These are phyloP conservation scores for Anguilla japonica DNA, from an alignment of 2,113 vertebrate genomes.

Conservation along the genomic window DNA sequence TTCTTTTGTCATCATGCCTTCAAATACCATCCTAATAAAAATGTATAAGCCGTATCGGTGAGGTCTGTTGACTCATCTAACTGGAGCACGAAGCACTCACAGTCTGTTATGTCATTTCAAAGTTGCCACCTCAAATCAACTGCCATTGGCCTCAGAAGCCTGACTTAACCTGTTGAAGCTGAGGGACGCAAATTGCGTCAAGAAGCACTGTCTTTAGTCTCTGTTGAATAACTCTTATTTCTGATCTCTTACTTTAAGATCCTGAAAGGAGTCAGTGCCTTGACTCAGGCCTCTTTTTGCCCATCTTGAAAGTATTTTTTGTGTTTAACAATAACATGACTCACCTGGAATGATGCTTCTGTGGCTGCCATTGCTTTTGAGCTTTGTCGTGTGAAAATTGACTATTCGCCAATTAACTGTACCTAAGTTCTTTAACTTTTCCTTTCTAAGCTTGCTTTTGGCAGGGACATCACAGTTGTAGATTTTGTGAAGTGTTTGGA, in stretches of 20 bases:
- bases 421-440: conserved; percentile 20
- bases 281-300: conserved; percentile 7
- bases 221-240: background rate
- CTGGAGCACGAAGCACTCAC: conserved; percentile 33
- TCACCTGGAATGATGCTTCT: conserved; percentile 29
- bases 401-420: conserved; percentile 19
- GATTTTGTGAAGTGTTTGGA: no score
- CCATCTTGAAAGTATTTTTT: conserved; percentile 33
- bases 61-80: conserved; percentile 32
- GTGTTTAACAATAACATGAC: background rate
- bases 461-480: background rate
- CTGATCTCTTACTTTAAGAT: conserved; percentile 30
- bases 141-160: background rate
- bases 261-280: conserved; percentile 21
- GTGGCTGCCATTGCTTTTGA: conserved; percentile 22
- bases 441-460: conserved; percentile 23
- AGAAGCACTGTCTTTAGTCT: background rate
- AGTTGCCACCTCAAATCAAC: conserved; percentile 29
- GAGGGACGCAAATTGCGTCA: background rate
- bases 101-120: conserved; percentile 25
- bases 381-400: conserved; percentile 14
- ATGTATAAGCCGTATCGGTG: conserved; percentile 23
- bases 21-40: conserved; percentile 29
- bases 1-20: conserved; percentile 18
- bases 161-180: no score